Evolutionary conservation across 2,797 vertebrate species (phyloP), one percentile per base, ranked within the genome.

Genomic region (Fistularia commersonii): DNA sequence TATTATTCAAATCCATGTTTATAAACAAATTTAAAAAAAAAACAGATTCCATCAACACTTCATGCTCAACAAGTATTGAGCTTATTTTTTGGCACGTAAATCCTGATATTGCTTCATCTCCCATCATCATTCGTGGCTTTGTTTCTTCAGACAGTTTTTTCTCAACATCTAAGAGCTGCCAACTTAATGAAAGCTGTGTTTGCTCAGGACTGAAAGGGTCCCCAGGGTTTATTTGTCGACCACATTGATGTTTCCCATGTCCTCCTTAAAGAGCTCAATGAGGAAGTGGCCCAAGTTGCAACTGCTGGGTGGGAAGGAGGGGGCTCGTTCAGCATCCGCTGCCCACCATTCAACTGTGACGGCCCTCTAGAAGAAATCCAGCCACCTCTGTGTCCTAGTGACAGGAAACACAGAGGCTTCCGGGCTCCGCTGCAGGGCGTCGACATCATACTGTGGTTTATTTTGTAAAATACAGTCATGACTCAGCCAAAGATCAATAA

Each of bases 161-260:
- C 54, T 11, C 35, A 54, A 64, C 50, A 15, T 11, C 42, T 34
- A 13, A 57, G 42, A 36, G 11, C 9, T 41, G 57, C 63, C 57
- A 60, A 68, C n/a, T 51, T 15, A 59, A 67, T 75, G 68, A 67
- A 69, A 75, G 70, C 48, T 8, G 13, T 82, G 66, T 80, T 83
- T 80, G 64, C 70, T 80, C 45, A 60, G 61, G 35, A 14, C 5
- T 72, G 41, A 74, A 76, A 65, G 31, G 56, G 33, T 44, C 59
- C 67, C 71, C 59, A 9, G 36, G 53, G 77, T 70, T 74, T 60
- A 53, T 73, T 74, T 71, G 55, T 40, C 7, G 66, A 56, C 51
- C 41, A 43, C 61, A n/a, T 46, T 64, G 43, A 62, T 71, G 61
- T 65, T 83, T 76, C 72, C 69, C 68, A 72, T 80, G 82, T 81